Percentiles rank a stretch among this genome's conserved stretches.
phyloP scores from a whole-genome alignment of 2,113 vertebrate genomes.

The Numenius arquata region DNA sequence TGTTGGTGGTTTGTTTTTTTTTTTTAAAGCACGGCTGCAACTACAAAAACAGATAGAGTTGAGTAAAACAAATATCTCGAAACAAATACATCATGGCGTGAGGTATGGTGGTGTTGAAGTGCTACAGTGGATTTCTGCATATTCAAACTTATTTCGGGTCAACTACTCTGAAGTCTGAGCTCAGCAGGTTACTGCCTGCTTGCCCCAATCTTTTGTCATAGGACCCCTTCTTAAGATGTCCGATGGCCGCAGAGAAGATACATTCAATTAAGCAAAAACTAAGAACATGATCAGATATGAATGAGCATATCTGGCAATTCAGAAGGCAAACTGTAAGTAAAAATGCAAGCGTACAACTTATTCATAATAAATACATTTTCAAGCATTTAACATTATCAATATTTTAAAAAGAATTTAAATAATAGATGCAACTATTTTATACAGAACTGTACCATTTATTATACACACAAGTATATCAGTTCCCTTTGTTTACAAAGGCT shows the following conservation, averaged over 20 bases:
- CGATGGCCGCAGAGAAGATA: slow-evolving; percentile 62
- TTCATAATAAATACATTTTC: slow-evolving; percentile 75
- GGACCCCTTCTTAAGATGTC: slow-evolving; percentile 44
- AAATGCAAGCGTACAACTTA: slow-evolving; percentile 74
- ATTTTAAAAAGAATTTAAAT: slow-evolving; percentile 77
- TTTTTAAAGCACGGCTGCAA: slow-evolving; percentile 61
- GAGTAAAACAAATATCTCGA: slow-evolving; percentile 24
- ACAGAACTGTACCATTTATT: slow-evolving; percentile 98
- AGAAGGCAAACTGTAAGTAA: slow-evolving; percentile 74
- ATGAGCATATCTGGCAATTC: slow-evolving; percentile 56
- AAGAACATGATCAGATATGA: slow-evolving; percentile 65
- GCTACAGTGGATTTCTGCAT: slow-evolving; percentile 65
- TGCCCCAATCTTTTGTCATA: slow-evolving; percentile 18
- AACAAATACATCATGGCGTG: slow-evolving; percentile 64
- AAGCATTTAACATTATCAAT: slow-evolving; percentile 74
- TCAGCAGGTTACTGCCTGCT: slow-evolving; percentile 46
- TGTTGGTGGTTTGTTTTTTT: background rate
- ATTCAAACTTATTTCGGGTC: slow-evolving; percentile 53
- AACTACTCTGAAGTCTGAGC: slow-evolving; percentile 35
- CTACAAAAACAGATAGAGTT: slow-evolving; percentile 54
- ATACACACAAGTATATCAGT: slow-evolving; percentile 88
- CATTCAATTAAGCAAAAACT: slow-evolving; percentile 70
- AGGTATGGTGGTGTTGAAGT: slow-evolving; percentile 71
- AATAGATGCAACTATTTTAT: slow-evolving; percentile 85
- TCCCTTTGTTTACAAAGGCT: slow-evolving; percentile 90